Conservation (phyloP, 2,113 vertebrate genomes). For the Arenaria interpres region DNA sequence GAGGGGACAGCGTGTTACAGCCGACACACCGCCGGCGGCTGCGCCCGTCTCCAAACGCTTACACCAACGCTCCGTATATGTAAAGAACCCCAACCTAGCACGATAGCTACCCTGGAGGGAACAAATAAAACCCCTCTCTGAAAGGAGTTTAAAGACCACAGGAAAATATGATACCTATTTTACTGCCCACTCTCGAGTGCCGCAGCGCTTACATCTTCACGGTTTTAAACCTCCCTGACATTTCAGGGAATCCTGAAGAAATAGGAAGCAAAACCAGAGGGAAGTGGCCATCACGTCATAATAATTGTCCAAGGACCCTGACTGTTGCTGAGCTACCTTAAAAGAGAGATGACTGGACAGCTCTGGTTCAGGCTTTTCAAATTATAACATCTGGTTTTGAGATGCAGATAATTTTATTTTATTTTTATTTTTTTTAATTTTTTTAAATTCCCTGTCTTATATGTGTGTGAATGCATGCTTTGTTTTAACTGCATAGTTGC, state of each 20-base stretch:
- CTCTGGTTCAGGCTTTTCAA: background rate
- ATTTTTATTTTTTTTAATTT: no score
- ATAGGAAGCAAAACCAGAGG: background rate
- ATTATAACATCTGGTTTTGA: background rate
- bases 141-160: background rate
- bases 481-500: background rate
- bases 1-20: accelerated
- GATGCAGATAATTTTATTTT: background rate
- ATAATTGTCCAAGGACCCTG: background rate
- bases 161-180: background rate
- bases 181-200: background rate
- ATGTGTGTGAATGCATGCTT: background rate
- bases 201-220: background rate
- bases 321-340: background rate
- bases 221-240: background rate
- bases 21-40: accelerated
- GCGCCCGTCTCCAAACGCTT: accelerated
- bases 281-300: background rate
- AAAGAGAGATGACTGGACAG: background rate
- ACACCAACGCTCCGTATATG: accelerated
- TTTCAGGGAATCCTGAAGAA: background rate
- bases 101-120: accelerated
- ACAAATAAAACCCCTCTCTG: accelerated
- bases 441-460: background rate
- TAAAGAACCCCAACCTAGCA: background rate